Evolutionary conservation across 2,113 vertebrate genomes (phyloP), one percentile per base, ranked within the genome.

Genomic region (Upupa epops): DNA sequence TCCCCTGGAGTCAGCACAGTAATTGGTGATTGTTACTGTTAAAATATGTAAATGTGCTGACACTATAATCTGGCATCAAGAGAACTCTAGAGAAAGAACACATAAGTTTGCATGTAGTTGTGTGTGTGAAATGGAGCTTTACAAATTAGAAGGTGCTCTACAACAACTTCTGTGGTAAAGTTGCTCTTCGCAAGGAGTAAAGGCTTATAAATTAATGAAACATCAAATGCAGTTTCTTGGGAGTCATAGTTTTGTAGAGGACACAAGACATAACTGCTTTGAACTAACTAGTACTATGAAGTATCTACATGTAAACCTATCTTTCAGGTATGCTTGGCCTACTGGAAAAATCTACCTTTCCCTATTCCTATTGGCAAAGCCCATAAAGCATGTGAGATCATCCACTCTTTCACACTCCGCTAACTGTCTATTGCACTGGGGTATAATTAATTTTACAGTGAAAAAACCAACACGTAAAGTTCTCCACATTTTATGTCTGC

Each of bases 241-340:
- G 40, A 61, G 49, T 36, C 0, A 0, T 29, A 25, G 17, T 22
- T 14, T n/a, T 52, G 34, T 26, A 36, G 4, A 3, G 34, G 21
- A 36, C 9, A 40, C 8, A 80, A 63, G 80, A 4, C 25, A 32
- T 11, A 45, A 42, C 5, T 58, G 17, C 51, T 79, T 63, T 63
- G 60, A 77, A 34, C 31, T 54, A 72, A 34, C 25, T 45, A 46
- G 8, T 59, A 40, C 32, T 76, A 32, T 34, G 13, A 70, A 90
- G 83, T 59, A 31, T 26, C 26, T 37, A 6, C 36, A 49, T 37
- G 28, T 34, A 49, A 64, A 81, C 6, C 2, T 26, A 54, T 15
- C 52, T 85, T 73, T 31, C 29, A 65, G 2, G 63, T 49, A 75
- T 40, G 15, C 13, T 80, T 82, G 68, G n/a, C 28, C 36, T 56